Evolutionary conservation across 2,797 vertebrate species (phyloP).

Genomic region (Gorsachius magnificus): DNA sequence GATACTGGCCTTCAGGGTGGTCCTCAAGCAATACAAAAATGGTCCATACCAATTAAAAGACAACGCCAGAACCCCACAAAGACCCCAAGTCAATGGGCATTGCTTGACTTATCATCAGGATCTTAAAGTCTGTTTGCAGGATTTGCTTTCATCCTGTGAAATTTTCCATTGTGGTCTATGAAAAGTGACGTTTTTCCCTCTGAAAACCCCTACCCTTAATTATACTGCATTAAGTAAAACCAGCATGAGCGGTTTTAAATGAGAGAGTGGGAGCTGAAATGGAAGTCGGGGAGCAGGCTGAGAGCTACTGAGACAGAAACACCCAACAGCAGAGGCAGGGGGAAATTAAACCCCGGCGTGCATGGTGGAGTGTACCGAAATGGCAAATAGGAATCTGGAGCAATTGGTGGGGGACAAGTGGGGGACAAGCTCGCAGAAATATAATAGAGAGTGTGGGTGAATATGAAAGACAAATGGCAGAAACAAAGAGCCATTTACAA

Average conservation of each 20-base stretch:
- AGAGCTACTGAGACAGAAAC: conserved; percentile 23
- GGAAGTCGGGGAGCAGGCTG: conserved; percentile 2
- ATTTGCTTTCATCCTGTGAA: neutral
- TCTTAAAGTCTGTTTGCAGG: neutral
- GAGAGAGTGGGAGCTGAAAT: conserved; percentile 49
- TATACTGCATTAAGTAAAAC: conserved; percentile 44
- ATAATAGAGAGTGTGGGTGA: conserved; percentile 14
- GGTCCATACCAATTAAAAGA: neutral
- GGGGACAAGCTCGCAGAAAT: neutral
- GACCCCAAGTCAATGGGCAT: neutral
- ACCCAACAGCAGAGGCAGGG: neutral
- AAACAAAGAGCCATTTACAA: conserved; percentile 13
- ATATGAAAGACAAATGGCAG: conserved; percentile 48
- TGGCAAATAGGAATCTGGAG: neutral
- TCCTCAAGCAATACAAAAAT: neutral
- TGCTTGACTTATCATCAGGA: neutral
- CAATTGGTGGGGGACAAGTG: neutral
- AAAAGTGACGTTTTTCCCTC: neutral
- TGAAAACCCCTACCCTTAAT: neutral
- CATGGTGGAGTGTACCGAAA: neutral
- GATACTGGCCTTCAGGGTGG: neutral
- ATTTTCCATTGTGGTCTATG: neutral
- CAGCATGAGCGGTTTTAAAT: conserved; percentile 4
- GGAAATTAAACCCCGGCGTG: neutral
- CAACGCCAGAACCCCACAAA: neutral